phyloP scores from a whole-genome alignment of 2,888 invertebrate species.

The Xanthia icteritia region DNA sequence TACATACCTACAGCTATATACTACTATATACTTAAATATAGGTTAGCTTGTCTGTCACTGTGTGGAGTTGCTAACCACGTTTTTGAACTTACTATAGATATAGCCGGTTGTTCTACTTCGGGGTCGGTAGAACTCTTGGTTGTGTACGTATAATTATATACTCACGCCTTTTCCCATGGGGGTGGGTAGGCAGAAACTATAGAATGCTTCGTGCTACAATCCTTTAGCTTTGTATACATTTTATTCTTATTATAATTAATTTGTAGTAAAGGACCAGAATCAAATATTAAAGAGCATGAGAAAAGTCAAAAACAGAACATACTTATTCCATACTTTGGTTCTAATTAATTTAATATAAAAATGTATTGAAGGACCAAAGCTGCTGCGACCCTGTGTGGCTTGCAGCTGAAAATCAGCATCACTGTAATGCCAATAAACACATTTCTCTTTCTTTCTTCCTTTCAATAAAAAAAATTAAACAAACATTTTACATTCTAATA shows the following conservation, averaged over 20 bases:
- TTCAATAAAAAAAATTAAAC: no score
- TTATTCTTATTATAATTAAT: background rate
- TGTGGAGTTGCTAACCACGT: slow-evolving; percentile 61
- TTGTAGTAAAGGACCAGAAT: background rate
- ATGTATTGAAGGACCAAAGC: background rate
- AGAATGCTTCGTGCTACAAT: background rate
- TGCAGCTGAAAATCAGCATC: no score
- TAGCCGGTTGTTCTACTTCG: slow-evolving; percentile 38
- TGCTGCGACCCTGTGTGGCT: no score
- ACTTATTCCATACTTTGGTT: background rate
- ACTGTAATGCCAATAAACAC: no score
- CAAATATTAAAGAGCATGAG: background rate
- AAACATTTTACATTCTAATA: background rate
- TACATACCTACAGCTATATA: slow-evolving; percentile 64
- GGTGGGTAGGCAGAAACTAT: slow-evolving; percentile 1
- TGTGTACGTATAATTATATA: slow-evolving; percentile 14
- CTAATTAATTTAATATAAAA: background rate
- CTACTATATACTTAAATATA: slow-evolving; percentile 81
- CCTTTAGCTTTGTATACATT: background rate
- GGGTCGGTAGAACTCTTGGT: slow-evolving; percentile 34
- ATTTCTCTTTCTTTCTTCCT: no score
- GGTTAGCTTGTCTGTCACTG: slow-evolving; percentile 79
- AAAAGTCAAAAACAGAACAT: background rate
- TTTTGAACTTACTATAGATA: slow-evolving; percentile 53
- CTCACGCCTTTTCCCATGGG: slow-evolving; percentile 2